A percentile compares a stretch with the other conserved stretches of the same genome.
These are phyloP conservation scores for Hylyphantes graminicola DNA, from an alignment of 1,140 invertebrate genomes.

Conservation along the genomic window DNA sequence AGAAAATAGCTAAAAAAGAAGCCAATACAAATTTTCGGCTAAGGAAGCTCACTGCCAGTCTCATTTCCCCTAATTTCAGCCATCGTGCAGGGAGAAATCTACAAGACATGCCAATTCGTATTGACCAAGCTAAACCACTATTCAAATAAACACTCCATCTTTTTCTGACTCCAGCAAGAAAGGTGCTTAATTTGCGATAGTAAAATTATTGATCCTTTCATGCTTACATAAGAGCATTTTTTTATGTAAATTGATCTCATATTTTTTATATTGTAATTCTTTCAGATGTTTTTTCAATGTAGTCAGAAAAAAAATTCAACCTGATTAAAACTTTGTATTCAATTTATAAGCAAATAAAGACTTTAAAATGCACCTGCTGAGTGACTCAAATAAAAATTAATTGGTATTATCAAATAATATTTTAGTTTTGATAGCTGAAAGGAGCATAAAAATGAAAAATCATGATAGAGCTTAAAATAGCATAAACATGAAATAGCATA, in stretches of 20 bases:
- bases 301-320: not conserved
- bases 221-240: constrained; percentile 4
- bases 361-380: not conserved
- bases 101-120: too few species aligned
- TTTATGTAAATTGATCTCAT: not conserved
- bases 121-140: too few species aligned
- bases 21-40: too few species aligned
- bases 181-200: constrained; percentile 31
- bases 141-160: too few species aligned
- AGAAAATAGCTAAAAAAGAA: too few species aligned
- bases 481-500: too few species aligned
- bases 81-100: too few species aligned
- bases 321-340: not conserved
- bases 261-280: not conserved
- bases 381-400: not conserved
- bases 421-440: not conserved
- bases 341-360: not conserved
- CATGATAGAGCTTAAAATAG: too few species aligned
- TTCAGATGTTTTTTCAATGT: not conserved
- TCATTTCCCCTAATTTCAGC: too few species aligned
- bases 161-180: not conserved
- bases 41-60: too few species aligned
- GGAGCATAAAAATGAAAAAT: too few species aligned
- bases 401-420: not conserved
- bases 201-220: constrained; percentile 47